Percentiles rank a stretch among this genome's conserved stretches.
Conservation (phyloP, 2,888 invertebrate species). For the Molanna angustata region DNA sequence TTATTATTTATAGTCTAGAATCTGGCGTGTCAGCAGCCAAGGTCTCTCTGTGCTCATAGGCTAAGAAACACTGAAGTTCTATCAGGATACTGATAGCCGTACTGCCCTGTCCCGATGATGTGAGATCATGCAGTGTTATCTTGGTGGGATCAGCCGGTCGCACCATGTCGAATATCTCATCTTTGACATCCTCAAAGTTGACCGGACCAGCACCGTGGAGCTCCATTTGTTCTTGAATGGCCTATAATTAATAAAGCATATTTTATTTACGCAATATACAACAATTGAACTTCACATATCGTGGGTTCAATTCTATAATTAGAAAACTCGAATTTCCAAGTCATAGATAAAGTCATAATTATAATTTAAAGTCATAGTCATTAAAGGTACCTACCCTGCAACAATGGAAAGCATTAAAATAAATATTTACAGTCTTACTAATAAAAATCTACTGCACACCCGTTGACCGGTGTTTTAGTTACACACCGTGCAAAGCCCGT, state of each 20-base stretch:
- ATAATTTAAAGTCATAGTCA: no score
- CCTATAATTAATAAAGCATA: constrained; percentile 47
- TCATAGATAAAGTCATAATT: no score
- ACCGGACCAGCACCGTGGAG: constrained; percentile 87
- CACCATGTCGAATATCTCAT: constrained; percentile 98
- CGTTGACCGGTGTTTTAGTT: no score
- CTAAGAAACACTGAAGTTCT: constrained; percentile 96
- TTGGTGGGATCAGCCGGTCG: constrained; percentile 78
- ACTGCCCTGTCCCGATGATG: constrained; percentile 87
- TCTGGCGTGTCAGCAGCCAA: constrained; percentile 46
- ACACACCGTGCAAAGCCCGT: no score
- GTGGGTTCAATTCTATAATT: no score
- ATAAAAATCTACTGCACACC: no score
- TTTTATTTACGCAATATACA: not conserved
- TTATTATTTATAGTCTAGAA: not conserved
- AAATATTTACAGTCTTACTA: no score
- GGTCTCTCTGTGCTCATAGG: constrained; percentile 90
- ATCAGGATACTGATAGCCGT: constrained; percentile 91
- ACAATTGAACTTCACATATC: not conserved
- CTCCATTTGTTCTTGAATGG: constrained; percentile 88
- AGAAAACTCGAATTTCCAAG: no score
- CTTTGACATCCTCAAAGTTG: constrained; percentile 90
- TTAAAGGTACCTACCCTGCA: no score
- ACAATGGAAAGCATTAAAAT: no score
- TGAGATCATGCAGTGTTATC: constrained; percentile 84